These are phyloP conservation scores for Epinephelus awoara DNA, from an alignment of 2,797 vertebrate genomes.

Conservation along the genomic window DNA sequence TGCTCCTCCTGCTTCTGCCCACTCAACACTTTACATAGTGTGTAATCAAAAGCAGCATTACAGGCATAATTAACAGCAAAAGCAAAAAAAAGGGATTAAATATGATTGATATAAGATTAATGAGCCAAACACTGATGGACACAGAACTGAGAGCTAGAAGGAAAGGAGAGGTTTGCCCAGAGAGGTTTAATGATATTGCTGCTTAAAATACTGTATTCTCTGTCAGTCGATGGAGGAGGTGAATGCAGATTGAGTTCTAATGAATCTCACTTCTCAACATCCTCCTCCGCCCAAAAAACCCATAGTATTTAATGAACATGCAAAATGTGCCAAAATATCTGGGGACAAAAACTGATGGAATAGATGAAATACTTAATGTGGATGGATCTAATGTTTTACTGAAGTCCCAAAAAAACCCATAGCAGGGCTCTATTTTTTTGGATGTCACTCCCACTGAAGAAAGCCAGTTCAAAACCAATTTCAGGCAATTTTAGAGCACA, in stretches of 20 bases:
- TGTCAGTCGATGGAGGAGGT: not conserved
- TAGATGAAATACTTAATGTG: not conserved
- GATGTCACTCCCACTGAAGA: not conserved
- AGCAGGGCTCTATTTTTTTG: not conserved
- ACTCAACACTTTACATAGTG: constrained; percentile 15
- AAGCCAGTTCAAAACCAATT: not conserved
- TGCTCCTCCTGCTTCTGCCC: constrained; percentile 37
- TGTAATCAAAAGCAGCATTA: constrained; percentile 5
- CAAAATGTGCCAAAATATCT: constrained; percentile 1
- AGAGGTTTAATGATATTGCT: not conserved
- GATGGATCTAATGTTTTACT: not conserved
- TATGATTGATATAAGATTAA: constrained; percentile 30
- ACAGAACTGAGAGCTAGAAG: not conserved
- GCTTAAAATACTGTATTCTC: constrained; percentile 34
- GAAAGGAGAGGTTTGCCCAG: not conserved
- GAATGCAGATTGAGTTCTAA: constrained; percentile 52
- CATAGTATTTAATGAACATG: constrained; percentile 11
- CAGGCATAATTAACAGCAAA: constrained; percentile 3
- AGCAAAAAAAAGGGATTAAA: constrained; percentile 17
- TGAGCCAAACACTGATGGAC: constrained; percentile 5
- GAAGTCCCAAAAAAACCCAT: not conserved
- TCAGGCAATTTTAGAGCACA: not conserved
- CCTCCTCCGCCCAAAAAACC: constrained; percentile 3
- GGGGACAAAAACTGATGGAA: not conserved
- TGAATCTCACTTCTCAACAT: constrained; percentile 39